phyloP scores from a whole-genome alignment of 2,888 invertebrate species.

The Drosophila barbarae region DNA sequence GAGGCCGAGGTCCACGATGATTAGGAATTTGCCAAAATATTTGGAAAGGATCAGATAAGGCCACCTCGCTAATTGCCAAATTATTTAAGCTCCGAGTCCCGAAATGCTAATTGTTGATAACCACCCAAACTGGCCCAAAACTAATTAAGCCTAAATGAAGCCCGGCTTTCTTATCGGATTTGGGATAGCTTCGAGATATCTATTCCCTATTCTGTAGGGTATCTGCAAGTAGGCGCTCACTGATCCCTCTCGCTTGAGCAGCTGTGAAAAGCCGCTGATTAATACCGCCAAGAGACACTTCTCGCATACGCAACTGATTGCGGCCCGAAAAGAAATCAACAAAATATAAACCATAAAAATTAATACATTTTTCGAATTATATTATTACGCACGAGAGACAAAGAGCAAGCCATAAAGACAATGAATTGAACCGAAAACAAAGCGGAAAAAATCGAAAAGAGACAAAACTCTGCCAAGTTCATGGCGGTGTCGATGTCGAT shows the following conservation, averaged over 20 bases:
- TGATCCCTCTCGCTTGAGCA: conserved; percentile 17
- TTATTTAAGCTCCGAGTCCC: conserved; percentile 32
- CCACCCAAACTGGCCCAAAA: conserved; percentile 8
- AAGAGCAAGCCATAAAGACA: conserved; percentile 50
- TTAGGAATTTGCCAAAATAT: conserved; percentile 7
- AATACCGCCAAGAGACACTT: conserved; percentile 46
- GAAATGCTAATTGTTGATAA: conserved; percentile 27
- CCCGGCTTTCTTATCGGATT: not conserved
- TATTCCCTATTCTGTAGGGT: conserved; percentile 8
- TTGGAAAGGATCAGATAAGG: conserved; percentile 66
- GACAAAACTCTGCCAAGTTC: conserved; percentile 49
- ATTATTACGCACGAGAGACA: conserved; percentile 59
- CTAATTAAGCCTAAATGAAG: conserved; percentile 24
- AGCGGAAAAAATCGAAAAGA: conserved; percentile 31
- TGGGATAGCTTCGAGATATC: conserved; percentile 6
- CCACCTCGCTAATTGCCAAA: conserved; percentile 38
- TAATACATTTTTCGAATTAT: conserved; percentile 65
- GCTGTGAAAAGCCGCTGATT: conserved; percentile 40
- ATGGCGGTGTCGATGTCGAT: conserved; percentile 49
- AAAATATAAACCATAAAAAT: conserved; percentile 67
- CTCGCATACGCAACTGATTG: conserved; percentile 47
- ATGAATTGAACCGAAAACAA: conserved; percentile 53
- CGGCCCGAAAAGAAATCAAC: conserved; percentile 55
- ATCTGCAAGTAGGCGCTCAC: conserved; percentile 10
- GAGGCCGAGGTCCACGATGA: not conserved